Evolutionary conservation across 2,797 vertebrate species (phyloP).

Genomic region (Lepus oiostolus): DNA sequence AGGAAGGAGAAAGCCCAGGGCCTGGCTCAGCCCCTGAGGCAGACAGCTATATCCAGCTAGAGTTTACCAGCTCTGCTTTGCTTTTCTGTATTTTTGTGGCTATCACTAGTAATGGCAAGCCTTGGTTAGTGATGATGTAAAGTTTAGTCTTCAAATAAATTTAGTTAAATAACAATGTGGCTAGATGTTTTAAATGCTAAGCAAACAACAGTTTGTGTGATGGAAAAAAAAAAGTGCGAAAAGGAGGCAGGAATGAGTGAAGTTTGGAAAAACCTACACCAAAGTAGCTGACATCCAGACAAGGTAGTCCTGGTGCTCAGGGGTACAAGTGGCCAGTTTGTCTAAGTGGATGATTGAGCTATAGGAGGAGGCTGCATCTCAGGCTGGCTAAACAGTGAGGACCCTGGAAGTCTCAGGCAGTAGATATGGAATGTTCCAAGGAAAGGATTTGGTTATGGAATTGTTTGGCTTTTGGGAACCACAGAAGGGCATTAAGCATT

Average conservation of each 20-base stretch:
- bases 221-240: not conserved
- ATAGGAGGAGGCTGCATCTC: not conserved
- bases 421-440: not conserved
- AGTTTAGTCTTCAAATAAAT: slow-evolving; percentile 52
- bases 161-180: slow-evolving; percentile 22
- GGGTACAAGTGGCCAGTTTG: not conserved
- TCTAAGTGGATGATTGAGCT: not conserved
- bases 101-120: not conserved
- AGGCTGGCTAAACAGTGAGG: not conserved
- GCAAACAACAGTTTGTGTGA: not conserved
- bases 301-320: not conserved
- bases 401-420: not conserved
- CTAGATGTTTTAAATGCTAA: slow-evolving; percentile 1
- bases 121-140: slow-evolving; percentile 11
- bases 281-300: not conserved
- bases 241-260: not conserved
- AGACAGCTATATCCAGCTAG: not conserved
- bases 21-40: not conserved
- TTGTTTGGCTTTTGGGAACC: not conserved
- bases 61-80: not conserved
- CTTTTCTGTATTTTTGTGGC: slow-evolving; percentile 28
- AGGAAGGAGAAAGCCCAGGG: not conserved
- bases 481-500: not conserved
- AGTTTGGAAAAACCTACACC: not conserved
- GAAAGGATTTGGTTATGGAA: not conserved